Evolutionary conservation across 1,140 invertebrate species (phyloP), one percentile per base, ranked within the genome.

Genomic region (Danaus melanippus): DNA sequence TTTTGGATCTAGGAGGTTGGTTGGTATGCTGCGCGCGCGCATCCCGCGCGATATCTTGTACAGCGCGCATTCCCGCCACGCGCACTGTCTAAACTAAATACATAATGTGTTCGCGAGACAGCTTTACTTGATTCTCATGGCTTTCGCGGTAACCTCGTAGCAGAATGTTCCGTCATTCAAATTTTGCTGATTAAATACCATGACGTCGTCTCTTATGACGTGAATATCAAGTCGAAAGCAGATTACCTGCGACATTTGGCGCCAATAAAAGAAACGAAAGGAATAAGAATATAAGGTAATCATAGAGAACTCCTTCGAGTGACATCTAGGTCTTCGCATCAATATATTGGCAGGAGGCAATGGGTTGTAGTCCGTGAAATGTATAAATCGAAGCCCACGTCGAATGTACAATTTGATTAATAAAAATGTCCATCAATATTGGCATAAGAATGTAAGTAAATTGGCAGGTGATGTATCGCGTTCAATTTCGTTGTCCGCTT

Each of bases 11-110:
- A 60, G 58, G 41, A 50, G 58, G 53, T 9, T 50, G 44, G 58
- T 62, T 66, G 64, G 53, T 58, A 66, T 66, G 56, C 60, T 10
- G 49, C 43, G 44, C 58, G 49, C 48, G 48, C 56, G 49, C 56
- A 56, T 46, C 50, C 54, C 59, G 46, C 42, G 44, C 50, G 53
- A 61, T 59, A 59, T 67, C 52, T 58, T 58, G 55, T 41, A n/a
- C 55, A 45, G 54, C 55, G 53, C 54, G 48, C 57, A 59, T 59
- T 60, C 55, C 43, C 53, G 48, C 55, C 50, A 49, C 62, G 56
- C 58, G 56, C 53, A 49, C 55, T 50, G 52, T 21, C 50, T 66
- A 62, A 62, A 69, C 64, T 66, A 69, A 64, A 69, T 69, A 64
- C 61, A 69, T 66, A 69, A 69, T 69, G 57, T 41, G 40, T 56